Evolutionary conservation across 2,888 invertebrate genomes (phyloP).

Genomic region (Oscheius sp.): DNA sequence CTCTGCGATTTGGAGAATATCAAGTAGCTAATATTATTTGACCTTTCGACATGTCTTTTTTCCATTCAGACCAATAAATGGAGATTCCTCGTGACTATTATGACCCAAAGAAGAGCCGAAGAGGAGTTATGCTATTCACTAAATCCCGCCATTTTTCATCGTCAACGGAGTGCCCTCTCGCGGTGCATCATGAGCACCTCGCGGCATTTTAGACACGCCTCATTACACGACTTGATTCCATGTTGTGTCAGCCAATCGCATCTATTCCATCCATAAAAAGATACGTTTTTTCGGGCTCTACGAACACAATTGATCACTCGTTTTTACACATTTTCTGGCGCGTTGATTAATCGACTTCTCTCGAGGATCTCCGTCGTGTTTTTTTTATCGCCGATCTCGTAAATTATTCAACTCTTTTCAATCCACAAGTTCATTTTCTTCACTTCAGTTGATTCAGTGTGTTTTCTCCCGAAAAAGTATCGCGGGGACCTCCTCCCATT

Average conservation of each 20-base stretch:
- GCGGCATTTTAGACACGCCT: conserved; percentile 2
- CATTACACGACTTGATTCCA: conserved; percentile 28
- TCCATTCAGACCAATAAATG: too few relatives aligned
- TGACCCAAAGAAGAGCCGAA: too few relatives aligned
- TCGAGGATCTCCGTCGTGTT: neutral
- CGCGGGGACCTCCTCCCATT: neutral
- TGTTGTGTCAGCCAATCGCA: neutral
- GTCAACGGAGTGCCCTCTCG: neutral
- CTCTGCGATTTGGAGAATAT: too few relatives aligned
- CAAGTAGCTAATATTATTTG: too few relatives aligned
- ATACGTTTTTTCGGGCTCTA: too few relatives aligned
- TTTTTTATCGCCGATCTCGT: neutral
- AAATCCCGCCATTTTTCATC: neutral
- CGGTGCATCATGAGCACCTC: conserved; percentile 1
- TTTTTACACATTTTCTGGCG: conserved; percentile 6
- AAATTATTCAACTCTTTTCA: neutral
- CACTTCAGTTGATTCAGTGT: neutral
- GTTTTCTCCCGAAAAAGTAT: conserved; percentile 7
- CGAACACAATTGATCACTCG: neutral
- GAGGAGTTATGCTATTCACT: too few relatives aligned
- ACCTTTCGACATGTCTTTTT: too few relatives aligned
- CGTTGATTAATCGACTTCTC: neutral
- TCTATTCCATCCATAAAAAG: neutral
- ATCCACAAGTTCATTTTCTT: too few relatives aligned
- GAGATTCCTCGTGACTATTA: too few relatives aligned